A percentile compares a stretch with the other conserved stretches of the same genome.
Evolutionary conservation across 2,888 invertebrate species (phyloP).

Genomic region (Drosophila yooni): DNA sequence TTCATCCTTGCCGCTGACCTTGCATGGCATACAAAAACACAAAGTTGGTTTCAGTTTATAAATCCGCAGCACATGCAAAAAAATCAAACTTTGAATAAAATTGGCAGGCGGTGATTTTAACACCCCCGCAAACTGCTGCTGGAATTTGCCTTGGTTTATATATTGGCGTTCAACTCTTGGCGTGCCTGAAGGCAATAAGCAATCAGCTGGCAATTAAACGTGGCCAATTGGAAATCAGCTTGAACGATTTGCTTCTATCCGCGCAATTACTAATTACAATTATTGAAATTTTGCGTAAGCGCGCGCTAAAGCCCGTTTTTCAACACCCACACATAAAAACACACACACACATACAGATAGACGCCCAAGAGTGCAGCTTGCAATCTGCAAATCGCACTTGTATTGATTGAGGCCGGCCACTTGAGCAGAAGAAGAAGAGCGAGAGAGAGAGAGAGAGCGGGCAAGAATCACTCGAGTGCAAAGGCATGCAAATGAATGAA

Average conservation of each 20-base stretch:
- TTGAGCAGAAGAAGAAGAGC: slow-evolving; percentile 53
- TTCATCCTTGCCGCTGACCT: slow-evolving; percentile 50
- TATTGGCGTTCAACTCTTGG: slow-evolving; percentile 28
- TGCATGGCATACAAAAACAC: slow-evolving; percentile 9
- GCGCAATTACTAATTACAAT: slow-evolving; percentile 60
- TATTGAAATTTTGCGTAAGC: slow-evolving; percentile 58
- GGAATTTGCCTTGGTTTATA: slow-evolving; percentile 29
- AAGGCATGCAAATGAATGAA: slow-evolving; percentile 70
- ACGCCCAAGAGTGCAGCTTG: slow-evolving; percentile 40
- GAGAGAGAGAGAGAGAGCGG: background rate
- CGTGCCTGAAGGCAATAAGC: slow-evolving; percentile 71
- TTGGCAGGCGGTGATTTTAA: slow-evolving; percentile 2
- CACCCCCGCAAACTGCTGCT: slow-evolving; percentile 23
- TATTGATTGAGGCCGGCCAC: slow-evolving; percentile 71
- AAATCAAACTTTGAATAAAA: slow-evolving; percentile 23
- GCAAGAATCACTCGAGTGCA: slow-evolving; percentile 67
- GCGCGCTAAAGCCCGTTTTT: slow-evolving; percentile 38
- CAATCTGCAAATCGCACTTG: slow-evolving; percentile 61
- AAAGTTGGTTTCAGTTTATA: slow-evolving; percentile 17
- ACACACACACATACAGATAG: background rate
- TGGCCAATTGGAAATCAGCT: slow-evolving; percentile 57
- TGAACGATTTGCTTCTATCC: slow-evolving; percentile 63
- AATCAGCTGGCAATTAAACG: slow-evolving; percentile 71
- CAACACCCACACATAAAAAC: slow-evolving; percentile 40
- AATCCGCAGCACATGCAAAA: slow-evolving; percentile 28